Evolutionary conservation across 2,888 invertebrate species (phyloP), one percentile per base, ranked within the genome.

Genomic region (Leucozona laternaria): DNA sequence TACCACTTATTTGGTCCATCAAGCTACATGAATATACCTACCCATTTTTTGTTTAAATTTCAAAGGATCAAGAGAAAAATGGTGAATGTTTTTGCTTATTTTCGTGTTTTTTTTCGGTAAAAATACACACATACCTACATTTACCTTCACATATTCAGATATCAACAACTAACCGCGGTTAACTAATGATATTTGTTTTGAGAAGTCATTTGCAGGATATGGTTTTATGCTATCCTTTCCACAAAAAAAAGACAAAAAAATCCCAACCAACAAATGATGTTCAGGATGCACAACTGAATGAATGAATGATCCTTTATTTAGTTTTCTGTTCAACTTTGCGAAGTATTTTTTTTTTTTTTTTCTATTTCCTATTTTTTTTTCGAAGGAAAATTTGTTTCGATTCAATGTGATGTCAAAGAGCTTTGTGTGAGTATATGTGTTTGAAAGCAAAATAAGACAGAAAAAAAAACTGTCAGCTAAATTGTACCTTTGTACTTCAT

Each of bases 121-220:
- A 43, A 25, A 62, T 15, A 22, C 55, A 10, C 25, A 34, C 15
- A 6, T 13, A 62, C 15, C n/a, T 40, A 10, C 37, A 25, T 11
- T 25, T 15, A 20, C 2, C n/a, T n/a, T n/a, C n/a, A 37, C 22
- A 22, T 11, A 37, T 37, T 22, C 17, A 34, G 15, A 68, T 53
- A 37, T 53, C 50, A 66, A 58, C 34, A 71, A 71, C 70, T 40
- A 43, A 60, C 72, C 53, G 73, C 57, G 73, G 78, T 79, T 73
- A 73, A 83, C 83, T 83, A 83, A 83, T 83, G 78, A 85, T 76
- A 85, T 85, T 85, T 85, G 84, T 85, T 85, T 77, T 76, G 72
- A 85, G 45, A 80, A 85, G 76, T 85, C 84, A 85, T 85, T 85
- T 80, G 76, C 84, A 85, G 80, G 66, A 76, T 58, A 76, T 79